Evolutionary conservation across 2,113 vertebrate genomes (phyloP), one percentile per base, ranked within the genome.

Genomic region (Dryoscopus gambensis): DNA sequence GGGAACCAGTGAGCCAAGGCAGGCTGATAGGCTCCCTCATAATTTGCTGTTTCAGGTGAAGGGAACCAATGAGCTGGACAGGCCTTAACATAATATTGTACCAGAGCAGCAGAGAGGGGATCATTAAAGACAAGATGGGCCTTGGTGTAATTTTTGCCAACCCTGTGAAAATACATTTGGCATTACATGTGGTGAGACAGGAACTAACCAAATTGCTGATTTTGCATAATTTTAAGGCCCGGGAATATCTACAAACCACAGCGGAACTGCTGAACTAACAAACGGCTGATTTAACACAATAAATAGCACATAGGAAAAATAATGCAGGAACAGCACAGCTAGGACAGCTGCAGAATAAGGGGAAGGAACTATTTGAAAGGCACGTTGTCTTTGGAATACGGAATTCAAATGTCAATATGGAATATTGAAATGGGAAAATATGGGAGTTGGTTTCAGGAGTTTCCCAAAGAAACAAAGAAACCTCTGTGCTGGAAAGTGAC

Each of bases 201-300:
- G 76, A 96, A 81, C 63, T 55, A 69, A 88, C 55, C 64, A 92
- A 70, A 90, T 24, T 86, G 94, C 94, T 95, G 93, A 95, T 92
- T 90, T 90, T 89, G 89, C 93, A 68, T 84, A 69, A 86, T 70
- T 94, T 40, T 53, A 59, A 84, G 73, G 83, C 76, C 52, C 5
- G 39, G 93, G 86, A 93, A 83, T 86, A 77, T 92, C 88, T 81
- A 95, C 82, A 96, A 87, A 70, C 68, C 0, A 4, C 10, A 2
- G 80, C 8, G 0, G 76, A 95, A 95, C 60, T 95, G 96, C 94
- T 97, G 95, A 95, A 95, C 64, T 89, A 89, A 95, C 88, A 96
- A 96, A 95, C 84, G 96, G 94, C 71, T 97, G 95, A 93, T 95
- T 95, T 95, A 95, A 93, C 94, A 97, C 90, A 95, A 95, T 93